These are phyloP conservation scores for Boloria selene DNA, from an alignment of 2,888 invertebrate genomes.

Conservation along the genomic window DNA sequence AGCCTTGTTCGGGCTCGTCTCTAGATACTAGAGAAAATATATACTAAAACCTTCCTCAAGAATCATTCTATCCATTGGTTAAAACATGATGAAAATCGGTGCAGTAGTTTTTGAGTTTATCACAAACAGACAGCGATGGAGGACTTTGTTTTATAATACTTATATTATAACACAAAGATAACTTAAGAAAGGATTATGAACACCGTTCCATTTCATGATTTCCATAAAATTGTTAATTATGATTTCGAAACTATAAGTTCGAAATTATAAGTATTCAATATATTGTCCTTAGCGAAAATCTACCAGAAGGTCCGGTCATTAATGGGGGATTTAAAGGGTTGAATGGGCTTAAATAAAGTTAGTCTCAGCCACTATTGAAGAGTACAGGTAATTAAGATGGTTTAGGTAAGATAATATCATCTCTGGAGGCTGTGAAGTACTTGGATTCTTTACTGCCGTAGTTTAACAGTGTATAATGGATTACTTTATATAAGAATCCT, in stretches of 20 bases:
- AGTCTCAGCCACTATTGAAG: conserved; percentile 59
- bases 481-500: no score
- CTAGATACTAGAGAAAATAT: no score
- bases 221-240: not conserved
- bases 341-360: conserved; percentile 75
- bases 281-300: conserved; percentile 43
- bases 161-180: no score
- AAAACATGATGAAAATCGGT: no score
- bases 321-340: conserved; percentile 80
- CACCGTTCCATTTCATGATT: not conserved
- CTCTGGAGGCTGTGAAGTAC: conserved; percentile 44
- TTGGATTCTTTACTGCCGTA: conserved; percentile 14
- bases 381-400: conserved; percentile 66
- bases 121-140: no score
- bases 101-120: no score
- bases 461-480: no score
- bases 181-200: not conserved
- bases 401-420: conserved; percentile 51
- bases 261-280: not conserved
- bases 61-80: no score
- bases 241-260: no score
- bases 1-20: no score
- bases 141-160: no score
- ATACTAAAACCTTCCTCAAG: no score
- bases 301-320: conserved; percentile 67